Base-by-base conservation (phyloP, 2,888 invertebrate species). In the Cataglyphis livida region DNA sequence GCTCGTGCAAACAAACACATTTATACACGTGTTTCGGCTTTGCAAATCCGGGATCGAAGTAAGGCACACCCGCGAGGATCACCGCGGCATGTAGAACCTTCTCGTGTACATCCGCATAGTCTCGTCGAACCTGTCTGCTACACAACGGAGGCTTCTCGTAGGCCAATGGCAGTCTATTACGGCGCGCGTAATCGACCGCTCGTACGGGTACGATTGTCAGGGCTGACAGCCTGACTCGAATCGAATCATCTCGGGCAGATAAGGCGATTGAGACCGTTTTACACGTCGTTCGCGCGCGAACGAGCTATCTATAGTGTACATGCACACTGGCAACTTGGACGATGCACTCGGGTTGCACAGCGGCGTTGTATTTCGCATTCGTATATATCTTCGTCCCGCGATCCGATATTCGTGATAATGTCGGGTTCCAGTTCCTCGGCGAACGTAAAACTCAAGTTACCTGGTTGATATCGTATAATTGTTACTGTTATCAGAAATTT, bases 171-270 rank as follows among this genome's bases (percentile, higher is more conserved):
- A 82, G 81, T 88, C 86, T 88, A 84, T 88, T 88, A 88, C 86
- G 25, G 61, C 70, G 68, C 75, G 86, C 85, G 88, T 88, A 87
- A 88, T 88, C 88, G 87, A 81, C 75, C 87, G 84, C 81, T 87
- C 84, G 88, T 84, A 74, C 66, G 44, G 66, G 70, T 59, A 41
- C 78, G 82, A 82, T 88, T 86, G 66, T 65, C 70, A 81, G 68
- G 62, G 82, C 81, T 84, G 87, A 87, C 87, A 84, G 82, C 82
- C 87, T 51, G 83, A 83, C 84, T 87, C 85, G 87, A 81, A 86
- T 86, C 86, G 81, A 84, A 79, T 84, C 82, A 84, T 86, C 83
- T 86, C 86, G 86, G 41, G 75, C 79, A 85, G 87, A 85, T 84
- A 87, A 81, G 78, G 84, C 84, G 87, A 84, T 87, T 87, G 82